Conservation (phyloP, 53 echinoderm and acorn worm species). For the Arbacia lixula region DNA sequence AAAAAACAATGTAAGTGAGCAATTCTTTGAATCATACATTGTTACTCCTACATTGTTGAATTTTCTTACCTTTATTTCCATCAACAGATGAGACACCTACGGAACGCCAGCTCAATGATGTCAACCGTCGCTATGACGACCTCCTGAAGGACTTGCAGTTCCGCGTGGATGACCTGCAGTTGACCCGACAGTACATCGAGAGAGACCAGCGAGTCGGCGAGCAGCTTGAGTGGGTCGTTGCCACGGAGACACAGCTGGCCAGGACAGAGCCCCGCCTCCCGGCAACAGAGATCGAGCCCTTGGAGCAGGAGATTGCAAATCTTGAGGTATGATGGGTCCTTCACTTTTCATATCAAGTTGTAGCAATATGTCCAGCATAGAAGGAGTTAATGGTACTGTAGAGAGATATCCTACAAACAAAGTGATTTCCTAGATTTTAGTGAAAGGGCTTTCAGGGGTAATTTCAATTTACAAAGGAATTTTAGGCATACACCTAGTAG, state of each 20-base stretch:
- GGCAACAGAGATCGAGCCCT: conserved; percentile 74
- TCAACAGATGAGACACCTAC: conserved; percentile 82
- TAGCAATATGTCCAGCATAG: no score
- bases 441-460: no score
- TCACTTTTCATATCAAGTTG: no score
- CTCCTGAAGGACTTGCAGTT: conserved; percentile 68
- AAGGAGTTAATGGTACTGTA: no score
- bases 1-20: no score
- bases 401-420: no score
- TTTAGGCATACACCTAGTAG: no score
- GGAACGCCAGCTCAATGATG: conserved; percentile 79
- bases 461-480: no score
- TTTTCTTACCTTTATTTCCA: not conserved
- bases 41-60: no score
- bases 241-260: conserved; percentile 70
- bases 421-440: no score
- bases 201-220: conserved; percentile 73
- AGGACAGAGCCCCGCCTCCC: conserved; percentile 61
- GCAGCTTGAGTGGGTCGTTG: conserved; percentile 78
- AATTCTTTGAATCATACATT: no score
- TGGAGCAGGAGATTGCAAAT: conserved; percentile 80
- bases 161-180: conserved; percentile 80
- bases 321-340: conserved; percentile 84
- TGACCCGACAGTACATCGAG: conserved; percentile 90
- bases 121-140: conserved; percentile 88